Conservation (phyloP, 2,888 invertebrate species). For the Brachylomia viminalis region DNA sequence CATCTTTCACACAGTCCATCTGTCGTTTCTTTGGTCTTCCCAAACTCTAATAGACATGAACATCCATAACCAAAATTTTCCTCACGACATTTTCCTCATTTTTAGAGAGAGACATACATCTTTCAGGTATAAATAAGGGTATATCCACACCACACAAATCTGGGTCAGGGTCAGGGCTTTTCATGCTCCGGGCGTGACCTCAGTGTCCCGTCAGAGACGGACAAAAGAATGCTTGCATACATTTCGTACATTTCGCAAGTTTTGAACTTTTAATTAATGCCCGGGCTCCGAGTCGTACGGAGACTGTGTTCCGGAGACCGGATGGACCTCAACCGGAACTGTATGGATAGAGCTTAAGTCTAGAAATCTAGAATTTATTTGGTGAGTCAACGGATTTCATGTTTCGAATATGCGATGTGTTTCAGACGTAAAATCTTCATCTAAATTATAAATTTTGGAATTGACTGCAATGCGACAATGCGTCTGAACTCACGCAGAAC, state of each 20-base stretch:
- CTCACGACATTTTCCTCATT: background rate
- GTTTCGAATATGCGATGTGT: background rate
- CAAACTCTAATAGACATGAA: background rate
- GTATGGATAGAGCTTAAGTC: too few species aligned
- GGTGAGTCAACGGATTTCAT: background rate
- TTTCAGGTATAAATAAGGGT: background rate
- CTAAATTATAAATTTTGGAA: too few species aligned
- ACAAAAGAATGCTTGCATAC: conserved; percentile 4
- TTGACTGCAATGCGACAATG: background rate
- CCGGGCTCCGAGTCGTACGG: background rate
- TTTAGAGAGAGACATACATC: background rate
- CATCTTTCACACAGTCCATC: background rate
- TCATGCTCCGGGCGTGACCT: background rate
- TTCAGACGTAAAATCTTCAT: too few species aligned
- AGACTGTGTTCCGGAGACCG: conserved; percentile 13
- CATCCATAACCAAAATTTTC: background rate
- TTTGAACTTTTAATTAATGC: conserved; percentile 26
- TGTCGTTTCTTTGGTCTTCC: background rate
- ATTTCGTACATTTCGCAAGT: conserved; percentile 6
- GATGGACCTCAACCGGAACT: conserved; percentile 3
- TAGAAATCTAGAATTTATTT: background rate
- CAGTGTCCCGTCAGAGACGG: background rate
- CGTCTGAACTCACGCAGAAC: background rate
- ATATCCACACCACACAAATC: background rate
- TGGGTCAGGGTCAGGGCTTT: background rate